phyloP scores from a whole-genome alignment of 2,113 vertebrate species.

The Vidua chalybeata region DNA sequence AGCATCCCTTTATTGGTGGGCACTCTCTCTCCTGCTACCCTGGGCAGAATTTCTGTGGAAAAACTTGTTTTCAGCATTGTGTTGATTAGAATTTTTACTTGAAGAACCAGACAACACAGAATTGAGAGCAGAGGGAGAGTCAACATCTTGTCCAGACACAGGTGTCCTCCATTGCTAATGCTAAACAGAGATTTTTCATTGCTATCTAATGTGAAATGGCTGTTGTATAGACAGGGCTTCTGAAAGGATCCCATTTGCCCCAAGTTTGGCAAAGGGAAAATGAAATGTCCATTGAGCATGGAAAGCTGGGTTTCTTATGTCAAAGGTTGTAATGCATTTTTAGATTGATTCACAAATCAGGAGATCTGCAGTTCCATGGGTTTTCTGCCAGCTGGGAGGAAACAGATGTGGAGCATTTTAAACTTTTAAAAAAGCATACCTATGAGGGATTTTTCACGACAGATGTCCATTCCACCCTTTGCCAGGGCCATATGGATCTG shows the following conservation, averaged over 20 bases:
- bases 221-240: neutral
- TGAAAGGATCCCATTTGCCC: neutral
- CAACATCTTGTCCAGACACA: neutral
- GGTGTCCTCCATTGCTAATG: neutral
- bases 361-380: neutral
- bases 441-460: neutral
- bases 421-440: neutral
- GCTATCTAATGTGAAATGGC: neutral
- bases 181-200: neutral
- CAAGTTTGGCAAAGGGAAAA: neutral
- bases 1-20: rapidly evolving
- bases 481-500: neutral
- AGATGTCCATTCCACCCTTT: neutral
- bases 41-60: neutral
- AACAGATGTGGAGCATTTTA: neutral
- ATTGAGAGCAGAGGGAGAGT: neutral
- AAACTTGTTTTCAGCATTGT: neutral
- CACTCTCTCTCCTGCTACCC: rapidly evolving
- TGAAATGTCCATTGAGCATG: neutral
- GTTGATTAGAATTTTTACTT: neutral
- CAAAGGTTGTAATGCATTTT: neutral
- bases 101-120: neutral
- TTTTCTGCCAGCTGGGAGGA: neutral
- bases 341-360: neutral
- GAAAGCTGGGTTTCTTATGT: neutral